Evolutionary conservation across 2,888 invertebrate genomes (phyloP), one percentile per base, ranked within the genome.

Genomic region (Gortyna flavago): DNA sequence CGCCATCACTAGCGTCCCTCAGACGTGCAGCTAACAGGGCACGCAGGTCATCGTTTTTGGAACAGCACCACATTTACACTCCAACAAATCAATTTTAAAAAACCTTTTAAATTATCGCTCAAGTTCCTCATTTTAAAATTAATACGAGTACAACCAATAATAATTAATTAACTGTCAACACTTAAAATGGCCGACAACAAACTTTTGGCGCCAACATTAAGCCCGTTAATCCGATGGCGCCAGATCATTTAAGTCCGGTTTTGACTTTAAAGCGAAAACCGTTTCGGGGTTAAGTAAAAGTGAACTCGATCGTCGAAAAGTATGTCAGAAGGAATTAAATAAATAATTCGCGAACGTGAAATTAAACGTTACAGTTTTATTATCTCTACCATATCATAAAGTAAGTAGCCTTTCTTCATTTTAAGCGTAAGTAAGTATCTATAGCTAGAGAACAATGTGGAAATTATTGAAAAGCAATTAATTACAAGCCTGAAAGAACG

Each of bases 201-300:
- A 79, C 75, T 83, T 75, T 80, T 84, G 89, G 87, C 89, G 89
- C 86, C 86, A 71, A 38, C 48, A 44, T 81, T 74, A 73, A 59
- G 21, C 54, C 79, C 72, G 83, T 79, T 85, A 88, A 88, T 82
- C 81, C 61, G 79, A 67, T 11, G 32, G 65, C 67, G 82, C 85
- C 87, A 70, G 54, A 83, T 79, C 77, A 70, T 72, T 84, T 75
- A 78, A 77, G 75, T 79, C 78, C 75, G 72, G 78, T 80, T 86
- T 74, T 68, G 44, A 64, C 38, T 57, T 70, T 78, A 77, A 75
- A 75, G 74, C 76, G 38, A 70, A 73, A 81, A 75, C n/a, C 68
- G 69, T 77, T 81, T 81, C 77, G 69, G 61, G 77, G 72, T 68
- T 80, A 80, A 76, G 75, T 80, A 83, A 85, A 85, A 85, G 76